phyloP scores from a whole-genome alignment of 2,888 invertebrate species.

The Agrotis ipsilon region DNA sequence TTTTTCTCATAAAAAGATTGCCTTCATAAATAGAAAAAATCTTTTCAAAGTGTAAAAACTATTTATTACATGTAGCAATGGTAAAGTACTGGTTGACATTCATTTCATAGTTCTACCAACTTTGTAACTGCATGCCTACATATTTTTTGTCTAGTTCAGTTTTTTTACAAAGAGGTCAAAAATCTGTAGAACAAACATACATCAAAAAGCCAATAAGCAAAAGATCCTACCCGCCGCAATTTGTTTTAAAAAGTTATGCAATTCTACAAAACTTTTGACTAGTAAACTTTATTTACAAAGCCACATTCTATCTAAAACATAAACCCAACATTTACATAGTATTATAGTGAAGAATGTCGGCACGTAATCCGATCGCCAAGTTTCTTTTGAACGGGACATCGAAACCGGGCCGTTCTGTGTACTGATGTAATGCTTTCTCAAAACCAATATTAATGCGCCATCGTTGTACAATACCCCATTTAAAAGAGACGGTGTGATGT shows the following conservation, averaged over 20 bases:
- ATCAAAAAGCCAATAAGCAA: background rate
- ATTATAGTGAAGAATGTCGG: constrained; percentile 75
- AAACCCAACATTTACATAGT: constrained; percentile 65
- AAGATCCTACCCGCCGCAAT: background rate
- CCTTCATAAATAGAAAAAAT: background rate
- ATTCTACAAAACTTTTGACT: background rate
- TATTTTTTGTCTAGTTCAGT: too few species aligned
- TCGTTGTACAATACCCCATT: constrained; percentile 62
- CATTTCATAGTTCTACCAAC: too few species aligned
- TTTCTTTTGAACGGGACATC: constrained; percentile 82
- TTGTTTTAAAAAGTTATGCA: background rate
- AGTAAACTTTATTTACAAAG: constrained; percentile 27
- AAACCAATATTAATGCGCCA: constrained; percentile 76
- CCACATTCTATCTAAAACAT: constrained; percentile 12
- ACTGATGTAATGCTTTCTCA: constrained; percentile 83
- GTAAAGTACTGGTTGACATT: too few species aligned
- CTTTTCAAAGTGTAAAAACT: too few species aligned
- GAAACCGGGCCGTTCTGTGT: constrained; percentile 77
- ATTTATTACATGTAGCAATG: too few species aligned
- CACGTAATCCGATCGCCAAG: constrained; percentile 77
- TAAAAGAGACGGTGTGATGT: constrained; percentile 42
- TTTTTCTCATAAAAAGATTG: too few species aligned
- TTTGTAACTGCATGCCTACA: too few species aligned
- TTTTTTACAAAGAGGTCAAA: background rate
- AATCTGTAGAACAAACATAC: background rate